These are phyloP conservation scores for Callinectes sapidus DNA, from an alignment of 2,888 invertebrate species.

Conservation along the genomic window DNA sequence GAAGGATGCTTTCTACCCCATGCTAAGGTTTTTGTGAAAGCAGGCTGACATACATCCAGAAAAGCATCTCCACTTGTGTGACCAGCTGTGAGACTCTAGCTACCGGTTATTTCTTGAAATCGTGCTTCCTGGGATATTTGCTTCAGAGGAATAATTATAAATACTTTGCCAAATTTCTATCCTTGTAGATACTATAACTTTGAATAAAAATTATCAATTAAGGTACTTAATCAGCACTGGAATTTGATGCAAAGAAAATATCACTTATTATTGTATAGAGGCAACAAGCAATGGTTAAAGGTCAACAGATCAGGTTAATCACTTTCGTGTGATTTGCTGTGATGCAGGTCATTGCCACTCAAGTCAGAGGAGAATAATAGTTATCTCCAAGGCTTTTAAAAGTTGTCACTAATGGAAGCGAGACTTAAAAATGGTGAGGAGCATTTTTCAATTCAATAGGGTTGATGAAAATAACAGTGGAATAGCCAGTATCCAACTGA, in stretches of 20 bases:
- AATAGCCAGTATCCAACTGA: too few relatives aligned
- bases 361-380: not conserved
- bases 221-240: not conserved
- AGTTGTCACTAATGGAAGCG: not conserved
- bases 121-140: not conserved
- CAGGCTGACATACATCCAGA: too few relatives aligned
- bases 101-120: not conserved
- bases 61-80: not conserved
- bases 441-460: not conserved
- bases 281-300: not conserved
- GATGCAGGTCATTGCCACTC: not conserved
- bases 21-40: too few relatives aligned
- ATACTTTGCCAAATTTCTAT: not conserved
- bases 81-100: not conserved
- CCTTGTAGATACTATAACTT: not conserved
- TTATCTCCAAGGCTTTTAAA: not conserved
- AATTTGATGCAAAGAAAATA: not conserved
- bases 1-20: too few relatives aligned
- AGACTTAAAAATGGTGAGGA: not conserved
- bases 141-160: not conserved
- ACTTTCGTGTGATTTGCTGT: not conserved
- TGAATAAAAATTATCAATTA: not conserved
- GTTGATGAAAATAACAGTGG: too few relatives aligned
- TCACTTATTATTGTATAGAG: not conserved
- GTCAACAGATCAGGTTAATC: not conserved